Base-by-base conservation (phyloP, 2,888 invertebrate genomes). In the Xiphydria camelus region DNA sequence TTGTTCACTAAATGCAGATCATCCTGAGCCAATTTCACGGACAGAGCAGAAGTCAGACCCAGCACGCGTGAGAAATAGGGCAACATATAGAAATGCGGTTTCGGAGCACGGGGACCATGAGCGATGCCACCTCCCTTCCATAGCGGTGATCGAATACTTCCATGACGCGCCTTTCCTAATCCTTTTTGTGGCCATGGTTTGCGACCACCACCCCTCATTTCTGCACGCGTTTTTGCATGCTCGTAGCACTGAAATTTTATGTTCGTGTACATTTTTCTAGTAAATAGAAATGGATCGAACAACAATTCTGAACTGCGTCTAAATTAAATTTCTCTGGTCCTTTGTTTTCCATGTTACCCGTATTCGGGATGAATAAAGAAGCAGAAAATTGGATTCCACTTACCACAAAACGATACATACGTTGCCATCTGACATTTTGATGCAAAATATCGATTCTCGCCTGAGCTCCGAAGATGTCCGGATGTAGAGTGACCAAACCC, bases 101-200 rank as follows among this genome's bases (percentile, higher is more conserved):
- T 89, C 0, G 95, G 96, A 1, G 93, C 90, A 29, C 96, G 83
- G 0, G 97, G 97, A 0, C 98, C 99, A 68, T 95, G 92, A 4
- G 84, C 83, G 33, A 87, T 71, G 33, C 94, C 97, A 65, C 97
- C 94, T 1, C 88, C 86, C 52, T 79, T 80, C 77, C 86, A 96
- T 1, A 95, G 70, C 0, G 97, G 97, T 2, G 96, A 92, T 45
- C 94, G 82, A 47, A 91, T 91, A 7, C 93, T 94, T 9, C 96
- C 94, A 69, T 96, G 96, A 31, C 98, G 83, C 1, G 98, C 91
- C 57, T 84, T 82, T 0, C 99, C 99, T 19, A 82, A 69, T 15
- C 95, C 94, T 77, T 99, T 99, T 71, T 99, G 99, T 1, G 92
- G 93, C 95, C 96, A 97, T 0, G 98, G 98, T 65, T 99, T 98